Conservation (phyloP, 2,888 invertebrate genomes). For the Epiblema foenella region DNA sequence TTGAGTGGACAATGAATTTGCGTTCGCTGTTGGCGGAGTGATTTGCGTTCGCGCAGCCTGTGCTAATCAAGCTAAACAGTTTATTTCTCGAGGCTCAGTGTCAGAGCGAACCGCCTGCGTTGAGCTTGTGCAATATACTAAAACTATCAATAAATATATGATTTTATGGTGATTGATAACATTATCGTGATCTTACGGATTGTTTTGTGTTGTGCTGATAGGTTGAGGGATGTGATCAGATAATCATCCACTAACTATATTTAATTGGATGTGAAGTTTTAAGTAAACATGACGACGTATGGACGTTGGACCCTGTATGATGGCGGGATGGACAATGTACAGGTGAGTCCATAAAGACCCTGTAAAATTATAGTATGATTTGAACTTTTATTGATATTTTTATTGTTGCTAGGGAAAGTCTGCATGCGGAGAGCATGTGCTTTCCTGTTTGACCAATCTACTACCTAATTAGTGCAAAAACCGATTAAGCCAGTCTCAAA, state of each 20-base stretch:
- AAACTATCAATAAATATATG: neutral
- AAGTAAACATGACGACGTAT: conserved; percentile 63
- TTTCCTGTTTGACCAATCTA: neutral
- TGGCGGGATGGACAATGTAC: conserved; percentile 68
- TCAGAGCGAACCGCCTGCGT: conserved; percentile 54
- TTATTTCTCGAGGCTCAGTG: conserved; percentile 68
- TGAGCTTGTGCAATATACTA: conserved; percentile 33
- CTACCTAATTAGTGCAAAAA: too few relatives aligned
- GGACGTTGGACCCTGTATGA: conserved; percentile 76
- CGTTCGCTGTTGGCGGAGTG: conserved; percentile 56
- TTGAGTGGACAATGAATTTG: conserved; percentile 70
- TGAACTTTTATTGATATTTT: neutral
- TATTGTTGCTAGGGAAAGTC: neutral
- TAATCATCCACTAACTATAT: neutral
- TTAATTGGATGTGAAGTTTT: neutral
- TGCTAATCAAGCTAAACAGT: conserved; percentile 82
- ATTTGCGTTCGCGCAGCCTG: conserved; percentile 75
- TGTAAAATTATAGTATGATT: too few relatives aligned
- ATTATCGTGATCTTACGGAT: conserved; percentile 25
- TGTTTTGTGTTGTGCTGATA: conserved; percentile 45
- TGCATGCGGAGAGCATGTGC: neutral
- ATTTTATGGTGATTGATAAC: conserved; percentile 15
- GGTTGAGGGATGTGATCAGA: conserved; percentile 45
- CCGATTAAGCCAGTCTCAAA: too few relatives aligned
- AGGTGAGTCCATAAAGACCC: conserved; percentile 59